These are phyloP conservation scores for Bos indicus DNA, from an alignment of 2,113 vertebrate genomes.

Conservation along the genomic window DNA sequence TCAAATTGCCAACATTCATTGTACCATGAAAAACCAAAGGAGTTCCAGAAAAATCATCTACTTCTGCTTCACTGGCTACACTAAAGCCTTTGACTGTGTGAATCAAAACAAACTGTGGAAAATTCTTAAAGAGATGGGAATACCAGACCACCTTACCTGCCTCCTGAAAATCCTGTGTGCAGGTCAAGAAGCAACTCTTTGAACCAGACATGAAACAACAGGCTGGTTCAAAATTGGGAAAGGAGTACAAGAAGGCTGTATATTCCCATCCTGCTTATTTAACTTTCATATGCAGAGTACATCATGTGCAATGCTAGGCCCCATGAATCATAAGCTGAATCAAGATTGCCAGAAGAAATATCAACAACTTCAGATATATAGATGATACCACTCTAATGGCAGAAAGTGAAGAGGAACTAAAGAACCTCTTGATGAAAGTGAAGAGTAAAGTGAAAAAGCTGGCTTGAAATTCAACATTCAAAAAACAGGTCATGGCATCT, in stretches of 20 bases:
- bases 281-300: not conserved
- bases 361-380: not conserved
- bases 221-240: not conserved
- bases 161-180: not conserved
- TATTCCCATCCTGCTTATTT: not conserved
- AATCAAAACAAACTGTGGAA: not conserved
- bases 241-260: not conserved
- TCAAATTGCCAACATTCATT: not conserved
- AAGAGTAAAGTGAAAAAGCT: not conserved
- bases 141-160: not conserved
- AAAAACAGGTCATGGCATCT: not conserved
- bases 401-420: not conserved
- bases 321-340: not conserved
- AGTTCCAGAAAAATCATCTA: not conserved
- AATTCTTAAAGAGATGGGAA: not conserved
- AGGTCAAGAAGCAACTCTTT: not conserved
- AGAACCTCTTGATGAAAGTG: not conserved
- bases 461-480: not conserved
- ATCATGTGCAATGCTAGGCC: not conserved
- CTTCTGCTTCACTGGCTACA: not conserved
- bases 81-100: not conserved
- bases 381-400: not conserved
- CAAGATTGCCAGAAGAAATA: not conserved
- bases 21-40: not conserved
- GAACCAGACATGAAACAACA: not conserved